phyloP scores from a whole-genome alignment of 2,888 invertebrate species.

The Sialis lutaria region DNA sequence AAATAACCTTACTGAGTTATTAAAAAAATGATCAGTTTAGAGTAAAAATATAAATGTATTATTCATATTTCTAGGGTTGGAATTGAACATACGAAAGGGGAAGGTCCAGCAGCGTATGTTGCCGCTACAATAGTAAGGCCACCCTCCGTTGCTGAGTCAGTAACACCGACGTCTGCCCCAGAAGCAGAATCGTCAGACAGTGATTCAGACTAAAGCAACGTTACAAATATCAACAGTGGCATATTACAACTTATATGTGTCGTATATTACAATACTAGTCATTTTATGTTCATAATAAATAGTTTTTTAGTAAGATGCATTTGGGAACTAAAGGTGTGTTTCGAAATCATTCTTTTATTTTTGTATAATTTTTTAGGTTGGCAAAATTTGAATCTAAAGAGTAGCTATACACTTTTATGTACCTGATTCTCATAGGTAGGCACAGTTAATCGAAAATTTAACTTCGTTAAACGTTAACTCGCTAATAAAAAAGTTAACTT shows the following conservation, averaged over 20 bases:
- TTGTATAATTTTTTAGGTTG: not conserved
- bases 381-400: not conserved
- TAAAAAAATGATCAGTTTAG: not conserved
- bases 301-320: not conserved
- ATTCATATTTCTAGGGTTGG: constrained; percentile 44
- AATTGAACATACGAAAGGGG: constrained; percentile 71
- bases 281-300: not conserved
- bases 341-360: not conserved
- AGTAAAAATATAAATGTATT: not conserved
- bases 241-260: too few species aligned
- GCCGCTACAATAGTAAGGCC: constrained; percentile 37
- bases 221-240: not conserved
- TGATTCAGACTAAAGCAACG: constrained; percentile 6
- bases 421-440: too few species aligned
- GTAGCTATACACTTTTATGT: too few species aligned
- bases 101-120: constrained; percentile 48
- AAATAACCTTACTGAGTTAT: not conserved
- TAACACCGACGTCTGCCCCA: constrained; percentile 24
- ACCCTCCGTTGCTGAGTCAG: constrained; percentile 19
- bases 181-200: constrained; percentile 26
- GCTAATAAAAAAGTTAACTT: too few species aligned
- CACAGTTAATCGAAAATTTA: too few species aligned
- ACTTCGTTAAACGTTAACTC: too few species aligned
- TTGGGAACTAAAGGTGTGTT: not conserved
- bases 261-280: too few species aligned